A percentile compares a stretch with the other conserved stretches of the same genome.
Conservation (phyloP, 2,888 invertebrate genomes). For the Oxycera nigricornis region DNA sequence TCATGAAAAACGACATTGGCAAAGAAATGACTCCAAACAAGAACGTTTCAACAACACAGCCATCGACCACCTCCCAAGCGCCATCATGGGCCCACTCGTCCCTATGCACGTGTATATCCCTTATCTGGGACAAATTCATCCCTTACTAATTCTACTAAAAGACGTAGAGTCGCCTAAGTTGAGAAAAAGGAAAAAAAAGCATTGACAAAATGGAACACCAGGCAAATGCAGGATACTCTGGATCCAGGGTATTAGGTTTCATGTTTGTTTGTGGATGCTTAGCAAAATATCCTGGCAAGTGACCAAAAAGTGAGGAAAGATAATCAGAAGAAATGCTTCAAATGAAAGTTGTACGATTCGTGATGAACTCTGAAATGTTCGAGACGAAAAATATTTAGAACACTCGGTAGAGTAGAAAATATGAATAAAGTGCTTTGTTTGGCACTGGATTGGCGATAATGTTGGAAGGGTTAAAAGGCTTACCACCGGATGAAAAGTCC, state of each 20-base stretch:
- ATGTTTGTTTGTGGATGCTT: constrained; percentile 20
- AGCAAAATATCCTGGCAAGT: constrained; percentile 17
- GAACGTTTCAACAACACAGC: constrained; percentile 11
- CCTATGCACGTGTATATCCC: not conserved
- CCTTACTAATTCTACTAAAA: constrained; percentile 25
- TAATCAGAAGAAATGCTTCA: constrained; percentile 2
- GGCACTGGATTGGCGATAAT: not conserved
- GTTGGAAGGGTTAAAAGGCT: not conserved
- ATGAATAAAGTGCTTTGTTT: not conserved
- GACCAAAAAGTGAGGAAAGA: constrained; percentile 7
- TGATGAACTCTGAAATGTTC: constrained; percentile 5
- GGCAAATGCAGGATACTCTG: constrained; percentile 6
- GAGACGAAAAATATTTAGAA: not conserved
- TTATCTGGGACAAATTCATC: constrained; percentile 33
- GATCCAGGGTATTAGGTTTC: constrained; percentile 4
- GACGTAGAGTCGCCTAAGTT: constrained; percentile 26
- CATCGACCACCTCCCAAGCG: not conserved
- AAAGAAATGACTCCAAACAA: constrained; percentile 30
- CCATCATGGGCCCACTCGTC: not conserved
- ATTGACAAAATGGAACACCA: constrained; percentile 21
- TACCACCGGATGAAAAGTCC: not conserved
- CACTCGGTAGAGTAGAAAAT: too few relatives aligned
- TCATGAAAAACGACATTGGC: constrained; percentile 36
- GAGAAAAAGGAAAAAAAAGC: not conserved
- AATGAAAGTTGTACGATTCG: constrained; percentile 6